A percentile compares a stretch with the other conserved stretches of the same genome.
Conservation (phyloP, 2,888 invertebrate genomes). For the Antitype chi region DNA sequence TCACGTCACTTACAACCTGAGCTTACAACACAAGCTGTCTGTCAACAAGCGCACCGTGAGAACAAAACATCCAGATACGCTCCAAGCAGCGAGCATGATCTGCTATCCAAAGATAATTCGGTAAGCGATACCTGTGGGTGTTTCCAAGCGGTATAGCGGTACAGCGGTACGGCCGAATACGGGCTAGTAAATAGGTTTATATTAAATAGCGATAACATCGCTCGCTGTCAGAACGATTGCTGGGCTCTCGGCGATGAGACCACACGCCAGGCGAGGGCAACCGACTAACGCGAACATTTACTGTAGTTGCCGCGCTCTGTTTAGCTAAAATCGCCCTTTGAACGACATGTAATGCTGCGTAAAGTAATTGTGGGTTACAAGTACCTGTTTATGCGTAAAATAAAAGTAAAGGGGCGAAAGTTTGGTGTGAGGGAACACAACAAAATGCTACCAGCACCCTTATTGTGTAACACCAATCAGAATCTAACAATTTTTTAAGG, state of each 20-base stretch:
- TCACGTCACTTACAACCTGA: constrained; percentile 8
- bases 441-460: background rate
- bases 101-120: constrained; percentile 57
- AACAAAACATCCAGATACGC: constrained; percentile 52
- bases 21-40: constrained; percentile 8
- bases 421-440: constrained; percentile 26
- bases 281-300: constrained; percentile 65
- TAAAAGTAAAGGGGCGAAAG: constrained; percentile 35
- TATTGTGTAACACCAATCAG: no score
- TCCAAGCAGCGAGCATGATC: constrained; percentile 48
- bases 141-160: constrained; percentile 49
- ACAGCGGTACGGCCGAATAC: constrained; percentile 60
- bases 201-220: constrained; percentile 83
- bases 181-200: constrained; percentile 77
- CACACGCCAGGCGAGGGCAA: constrained; percentile 78
- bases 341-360: constrained; percentile 62
- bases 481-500: no score
- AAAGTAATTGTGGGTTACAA: constrained; percentile 58
- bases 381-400: constrained; percentile 57
- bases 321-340: constrained; percentile 59
- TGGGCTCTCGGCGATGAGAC: constrained; percentile 76
- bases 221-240: constrained; percentile 82
- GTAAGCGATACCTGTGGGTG: constrained; percentile 63
- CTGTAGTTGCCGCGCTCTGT: constrained; percentile 58
- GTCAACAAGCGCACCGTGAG: constrained; percentile 47